phyloP scores from a whole-genome alignment of 1,140 invertebrate genomes.

The Zaprionus taronus region DNA sequence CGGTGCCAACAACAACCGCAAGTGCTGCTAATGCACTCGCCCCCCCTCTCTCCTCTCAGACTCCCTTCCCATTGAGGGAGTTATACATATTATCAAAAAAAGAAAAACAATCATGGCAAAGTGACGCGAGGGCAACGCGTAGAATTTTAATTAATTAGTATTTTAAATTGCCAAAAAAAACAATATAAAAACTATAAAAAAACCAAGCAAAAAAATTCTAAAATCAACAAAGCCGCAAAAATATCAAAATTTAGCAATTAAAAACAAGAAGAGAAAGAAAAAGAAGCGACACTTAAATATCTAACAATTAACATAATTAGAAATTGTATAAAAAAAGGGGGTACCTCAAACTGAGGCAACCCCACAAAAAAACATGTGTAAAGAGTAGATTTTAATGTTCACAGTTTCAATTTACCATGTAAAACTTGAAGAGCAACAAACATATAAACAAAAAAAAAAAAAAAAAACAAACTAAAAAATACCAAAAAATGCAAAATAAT shows the following conservation, averaged over 20 bases:
- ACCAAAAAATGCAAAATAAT: constrained; percentile 73
- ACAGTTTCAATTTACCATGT: constrained; percentile 68
- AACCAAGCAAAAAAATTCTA: constrained; percentile 32
- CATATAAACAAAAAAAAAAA: constrained; percentile 42
- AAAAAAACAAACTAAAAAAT: constrained; percentile 37
- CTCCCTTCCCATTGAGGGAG: neutral
- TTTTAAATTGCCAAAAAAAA: constrained; percentile 69
- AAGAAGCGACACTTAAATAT: constrained; percentile 45
- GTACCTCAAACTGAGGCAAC: neutral
- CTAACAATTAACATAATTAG: constrained; percentile 42
- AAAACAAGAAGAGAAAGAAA: constrained; percentile 19
- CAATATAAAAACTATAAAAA: constrained; percentile 35
- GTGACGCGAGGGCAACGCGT: constrained; percentile 45
- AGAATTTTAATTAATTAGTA: constrained; percentile 75
- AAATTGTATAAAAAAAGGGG: constrained; percentile 64
- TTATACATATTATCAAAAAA: constrained; percentile 30
- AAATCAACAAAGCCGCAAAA: constrained; percentile 53
- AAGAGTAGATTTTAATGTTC: constrained; percentile 79
- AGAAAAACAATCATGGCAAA: constrained; percentile 68
- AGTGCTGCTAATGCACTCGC: constrained; percentile 86
- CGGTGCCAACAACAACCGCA: constrained; percentile 90
- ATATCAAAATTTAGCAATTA: constrained; percentile 76
- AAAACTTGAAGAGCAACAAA: constrained; percentile 16
- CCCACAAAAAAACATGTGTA: constrained; percentile 63
- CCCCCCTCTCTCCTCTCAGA: constrained; percentile 25